Evolutionary conservation across 2,113 vertebrate species (phyloP).

Genomic region (Diphyllodes magnificus): DNA sequence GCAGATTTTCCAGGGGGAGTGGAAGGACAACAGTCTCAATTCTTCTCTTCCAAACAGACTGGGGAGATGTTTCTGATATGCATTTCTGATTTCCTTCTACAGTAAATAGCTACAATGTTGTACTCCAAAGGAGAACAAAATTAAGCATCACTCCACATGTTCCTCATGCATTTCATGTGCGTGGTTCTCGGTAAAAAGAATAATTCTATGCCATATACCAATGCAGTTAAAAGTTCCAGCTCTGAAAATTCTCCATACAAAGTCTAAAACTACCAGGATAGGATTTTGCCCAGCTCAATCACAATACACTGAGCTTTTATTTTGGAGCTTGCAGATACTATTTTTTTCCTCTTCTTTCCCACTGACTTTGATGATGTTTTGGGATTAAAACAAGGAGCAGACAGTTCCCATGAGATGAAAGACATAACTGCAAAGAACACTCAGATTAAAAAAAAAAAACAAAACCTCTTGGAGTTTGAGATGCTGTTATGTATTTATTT

Average conservation of each 20-base stretch:
- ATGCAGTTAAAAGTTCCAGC: background rate
- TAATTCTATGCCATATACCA: background rate
- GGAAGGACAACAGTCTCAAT: background rate
- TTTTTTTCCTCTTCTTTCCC: background rate
- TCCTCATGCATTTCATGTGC: background rate
- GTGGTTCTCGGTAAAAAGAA: background rate
- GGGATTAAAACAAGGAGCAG: constrained; percentile 40
- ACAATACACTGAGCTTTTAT: background rate
- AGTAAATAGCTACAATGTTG: background rate
- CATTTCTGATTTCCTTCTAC: background rate
- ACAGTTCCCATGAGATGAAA: constrained; percentile 54
- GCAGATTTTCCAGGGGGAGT: background rate
- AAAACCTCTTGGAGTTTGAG: background rate
- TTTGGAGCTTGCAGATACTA: background rate
- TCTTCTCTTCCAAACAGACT: constrained; percentile 12
- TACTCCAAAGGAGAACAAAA: background rate
- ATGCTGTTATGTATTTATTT: constrained; percentile 13
- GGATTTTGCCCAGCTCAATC: background rate
- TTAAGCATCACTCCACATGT: background rate
- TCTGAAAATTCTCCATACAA: background rate
- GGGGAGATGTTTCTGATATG: background rate
- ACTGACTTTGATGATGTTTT: constrained; percentile 32
- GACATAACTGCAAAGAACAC: constrained; percentile 16
- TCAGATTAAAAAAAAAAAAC: background rate
- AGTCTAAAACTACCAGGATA: background rate